Evolutionary conservation across 2,113 vertebrate genomes (phyloP).

Genomic region (Antechinus flavipes): DNA sequence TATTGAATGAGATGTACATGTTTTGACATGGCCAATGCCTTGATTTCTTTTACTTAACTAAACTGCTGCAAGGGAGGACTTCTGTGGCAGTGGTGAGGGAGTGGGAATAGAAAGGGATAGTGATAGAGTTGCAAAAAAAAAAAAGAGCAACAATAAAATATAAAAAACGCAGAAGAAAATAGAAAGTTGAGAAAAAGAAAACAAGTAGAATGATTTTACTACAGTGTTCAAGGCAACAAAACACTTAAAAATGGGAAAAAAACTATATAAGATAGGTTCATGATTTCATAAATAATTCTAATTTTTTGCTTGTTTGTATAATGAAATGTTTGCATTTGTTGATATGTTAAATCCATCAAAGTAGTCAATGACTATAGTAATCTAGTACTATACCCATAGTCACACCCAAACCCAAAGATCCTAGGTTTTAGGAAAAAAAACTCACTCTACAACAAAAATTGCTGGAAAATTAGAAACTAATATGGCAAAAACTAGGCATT

Average conservation of each 20-base stretch:
- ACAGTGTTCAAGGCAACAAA: neutral
- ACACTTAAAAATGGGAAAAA: too few relatives aligned
- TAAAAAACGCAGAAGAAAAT: neutral
- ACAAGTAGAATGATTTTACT: neutral
- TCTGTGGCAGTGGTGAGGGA: neutral
- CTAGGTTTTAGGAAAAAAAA: too few relatives aligned
- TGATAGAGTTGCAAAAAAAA: neutral
- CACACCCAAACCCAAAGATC: too few relatives aligned
- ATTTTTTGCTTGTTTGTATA: too few relatives aligned
- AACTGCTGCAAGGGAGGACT: neutral
- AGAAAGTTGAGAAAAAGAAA: neutral
- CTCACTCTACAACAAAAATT: too few relatives aligned
- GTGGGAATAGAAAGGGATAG: neutral
- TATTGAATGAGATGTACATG: neutral
- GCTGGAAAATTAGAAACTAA: too few relatives aligned
- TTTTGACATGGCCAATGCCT: neutral
- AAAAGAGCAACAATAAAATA: neutral
- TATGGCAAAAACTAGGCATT: too few relatives aligned
- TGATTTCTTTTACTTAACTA: neutral
- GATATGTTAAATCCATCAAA: neutral
- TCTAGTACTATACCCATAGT: too few relatives aligned
- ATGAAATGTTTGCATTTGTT: too few relatives aligned
- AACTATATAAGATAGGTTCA: too few relatives aligned
- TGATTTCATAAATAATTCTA: too few relatives aligned
- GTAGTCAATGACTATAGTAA: too few relatives aligned